Evolutionary conservation across 1,140 invertebrate genomes (phyloP).

Genomic region (Octopus sinensis): DNA sequence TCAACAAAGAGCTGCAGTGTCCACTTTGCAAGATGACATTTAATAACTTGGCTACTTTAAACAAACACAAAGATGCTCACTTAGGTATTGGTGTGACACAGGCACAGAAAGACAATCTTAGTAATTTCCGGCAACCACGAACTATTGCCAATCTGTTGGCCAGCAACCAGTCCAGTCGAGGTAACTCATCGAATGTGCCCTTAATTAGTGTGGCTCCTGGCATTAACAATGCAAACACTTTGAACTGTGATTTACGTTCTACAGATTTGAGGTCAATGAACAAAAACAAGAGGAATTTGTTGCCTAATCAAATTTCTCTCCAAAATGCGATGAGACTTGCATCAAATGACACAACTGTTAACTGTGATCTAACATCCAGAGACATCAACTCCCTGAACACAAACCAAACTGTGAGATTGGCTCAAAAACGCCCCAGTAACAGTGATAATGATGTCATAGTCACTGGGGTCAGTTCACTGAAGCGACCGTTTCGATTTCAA

Average conservation of each 20-base stretch:
- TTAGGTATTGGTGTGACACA: not conserved
- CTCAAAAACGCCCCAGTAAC: constrained; percentile 3
- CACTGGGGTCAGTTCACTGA: constrained; percentile 2
- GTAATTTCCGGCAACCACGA: not conserved
- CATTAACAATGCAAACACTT: not conserved
- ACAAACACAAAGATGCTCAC: constrained; percentile 9
- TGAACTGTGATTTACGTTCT: not conserved
- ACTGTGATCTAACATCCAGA: not conserved
- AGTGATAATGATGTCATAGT: not conserved
- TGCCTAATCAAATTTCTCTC: not conserved
- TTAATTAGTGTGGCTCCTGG: not conserved
- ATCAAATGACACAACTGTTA: not conserved
- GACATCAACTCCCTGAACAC: not conserved
- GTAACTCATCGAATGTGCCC: not conserved
- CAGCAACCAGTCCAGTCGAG: not conserved
- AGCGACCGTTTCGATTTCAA: not conserved
- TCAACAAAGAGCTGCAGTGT: not conserved
- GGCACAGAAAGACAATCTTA: not conserved
- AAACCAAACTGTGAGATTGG: not conserved
- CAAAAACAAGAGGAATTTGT: not conserved
- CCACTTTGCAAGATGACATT: constrained; percentile 1
- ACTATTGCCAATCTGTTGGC: not conserved
- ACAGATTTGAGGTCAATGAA: constrained; percentile 6
- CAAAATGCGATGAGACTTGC: not conserved
- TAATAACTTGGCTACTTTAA: not conserved